These are phyloP conservation scores for Sphenopsis melanotis DNA, from an alignment of 2,797 vertebrate species.

Conservation along the genomic window DNA sequence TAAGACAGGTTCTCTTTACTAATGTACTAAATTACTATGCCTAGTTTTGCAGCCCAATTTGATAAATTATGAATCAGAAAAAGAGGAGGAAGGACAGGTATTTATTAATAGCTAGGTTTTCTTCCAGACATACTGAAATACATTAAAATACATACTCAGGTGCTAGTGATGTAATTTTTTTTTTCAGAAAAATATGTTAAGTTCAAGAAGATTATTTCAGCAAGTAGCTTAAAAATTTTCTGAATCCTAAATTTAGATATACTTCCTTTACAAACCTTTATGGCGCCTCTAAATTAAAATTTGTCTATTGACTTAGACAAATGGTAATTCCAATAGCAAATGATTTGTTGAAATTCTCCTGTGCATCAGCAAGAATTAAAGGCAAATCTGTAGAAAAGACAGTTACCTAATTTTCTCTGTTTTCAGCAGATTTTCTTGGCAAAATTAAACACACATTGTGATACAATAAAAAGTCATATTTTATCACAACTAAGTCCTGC, in stretches of 20 bases:
- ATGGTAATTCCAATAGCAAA: neutral
- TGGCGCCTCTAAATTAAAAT: neutral
- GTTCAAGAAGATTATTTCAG: neutral
- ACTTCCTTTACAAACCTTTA: neutral
- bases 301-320: neutral
- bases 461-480: neutral
- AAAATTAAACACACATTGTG: neutral
- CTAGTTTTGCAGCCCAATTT: neutral
- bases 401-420: neutral
- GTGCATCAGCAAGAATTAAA: neutral
- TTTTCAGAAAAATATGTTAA: rapidly evolving
- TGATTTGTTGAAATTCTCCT: neutral
- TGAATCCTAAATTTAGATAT: neutral
- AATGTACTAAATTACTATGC: neutral
- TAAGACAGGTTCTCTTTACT: neutral
- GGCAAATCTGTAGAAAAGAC: neutral
- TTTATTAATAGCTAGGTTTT: neutral
- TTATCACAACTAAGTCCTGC: neutral
- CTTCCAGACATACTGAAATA: neutral
- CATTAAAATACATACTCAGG: neutral
- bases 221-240: neutral
- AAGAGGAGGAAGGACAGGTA: neutral
- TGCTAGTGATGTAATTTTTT: neutral
- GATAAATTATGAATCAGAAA: neutral
- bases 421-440: neutral